A percentile compares a stretch with the other conserved stretches of the same genome.
These are phyloP conservation scores for Anagyrus pseudococci DNA, from an alignment of 2,888 invertebrate genomes.

Conservation along the genomic window DNA sequence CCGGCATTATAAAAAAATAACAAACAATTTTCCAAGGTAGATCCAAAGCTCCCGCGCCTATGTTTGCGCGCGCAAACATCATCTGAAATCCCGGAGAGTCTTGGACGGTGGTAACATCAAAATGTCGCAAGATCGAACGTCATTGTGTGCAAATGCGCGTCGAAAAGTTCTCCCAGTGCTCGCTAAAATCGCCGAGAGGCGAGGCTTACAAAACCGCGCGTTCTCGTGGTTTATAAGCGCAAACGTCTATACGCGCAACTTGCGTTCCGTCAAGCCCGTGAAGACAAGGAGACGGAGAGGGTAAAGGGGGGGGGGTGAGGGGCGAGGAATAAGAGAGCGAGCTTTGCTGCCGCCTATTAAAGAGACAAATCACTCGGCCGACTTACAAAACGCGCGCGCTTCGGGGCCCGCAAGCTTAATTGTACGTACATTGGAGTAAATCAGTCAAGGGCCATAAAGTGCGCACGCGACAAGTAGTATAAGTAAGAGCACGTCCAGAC, in stretches of 20 bases:
- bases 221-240: neutral
- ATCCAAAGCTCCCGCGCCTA: too few relatives aligned
- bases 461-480: constrained; percentile 8
- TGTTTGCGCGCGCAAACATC: too few relatives aligned
- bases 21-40: too few relatives aligned
- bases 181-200: neutral
- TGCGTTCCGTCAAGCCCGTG: neutral
- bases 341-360: constrained; percentile 10
- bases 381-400: constrained; percentile 10
- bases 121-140: neutral
- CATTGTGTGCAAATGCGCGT: constrained; percentile 1
- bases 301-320: too few relatives aligned
- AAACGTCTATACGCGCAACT: neutral
- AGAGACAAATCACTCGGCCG: constrained; percentile 25
- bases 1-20: too few relatives aligned
- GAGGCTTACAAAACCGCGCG: constrained; percentile 25
- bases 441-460: constrained; percentile 13
- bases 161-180: neutral
- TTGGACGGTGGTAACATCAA: too few relatives aligned
- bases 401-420: constrained; percentile 15
- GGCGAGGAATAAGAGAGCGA: neutral
- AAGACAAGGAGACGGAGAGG: too few relatives aligned
- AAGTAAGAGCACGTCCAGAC: constrained; percentile 22
- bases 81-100: too few relatives aligned
- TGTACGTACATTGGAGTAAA: constrained; percentile 21